Evolutionary conservation across 1,140 invertebrate genomes (phyloP).

Genomic region (Zelostemma sp.): DNA sequence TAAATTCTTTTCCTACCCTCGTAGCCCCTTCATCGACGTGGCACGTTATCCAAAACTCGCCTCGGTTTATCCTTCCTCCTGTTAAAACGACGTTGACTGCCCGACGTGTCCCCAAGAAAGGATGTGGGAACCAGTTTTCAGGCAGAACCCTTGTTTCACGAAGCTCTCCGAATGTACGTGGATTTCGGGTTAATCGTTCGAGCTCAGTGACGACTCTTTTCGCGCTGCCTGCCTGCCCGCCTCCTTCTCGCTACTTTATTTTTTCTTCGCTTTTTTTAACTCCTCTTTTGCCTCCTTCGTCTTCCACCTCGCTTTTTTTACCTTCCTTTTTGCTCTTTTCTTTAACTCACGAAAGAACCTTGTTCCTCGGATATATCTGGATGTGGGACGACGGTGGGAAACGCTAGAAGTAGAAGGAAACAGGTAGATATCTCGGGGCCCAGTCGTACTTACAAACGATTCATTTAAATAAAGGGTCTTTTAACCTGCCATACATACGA

Average conservation of each 20-base stretch:
- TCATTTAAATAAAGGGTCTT: constrained; percentile 64
- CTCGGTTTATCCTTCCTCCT: constrained; percentile 20
- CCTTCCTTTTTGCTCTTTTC: constrained; percentile 26
- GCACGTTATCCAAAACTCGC: constrained; percentile 59
- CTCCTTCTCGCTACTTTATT: constrained; percentile 2
- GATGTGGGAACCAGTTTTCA: constrained; percentile 60
- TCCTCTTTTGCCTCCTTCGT: constrained; percentile 12
- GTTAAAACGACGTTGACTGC: constrained; percentile 36
- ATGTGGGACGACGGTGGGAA: constrained; percentile 48
- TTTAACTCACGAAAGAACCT: constrained; percentile 17
- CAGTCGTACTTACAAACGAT: constrained; percentile 63
- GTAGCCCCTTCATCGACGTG: constrained; percentile 57
- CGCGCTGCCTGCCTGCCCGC: constrained; percentile 36
- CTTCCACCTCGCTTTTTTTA: constrained; percentile 23
- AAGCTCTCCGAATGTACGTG: constrained; percentile 58
- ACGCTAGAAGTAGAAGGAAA: constrained; percentile 32
- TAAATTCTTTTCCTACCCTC: constrained; percentile 59
- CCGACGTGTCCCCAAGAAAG: constrained; percentile 26
- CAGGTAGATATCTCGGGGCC: constrained; percentile 46
- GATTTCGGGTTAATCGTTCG: constrained; percentile 65
- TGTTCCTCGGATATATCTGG: constrained; percentile 42
- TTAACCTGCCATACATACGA: constrained; percentile 48
- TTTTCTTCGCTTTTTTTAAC: constrained; percentile 20
- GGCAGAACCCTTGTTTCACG: constrained; percentile 58
- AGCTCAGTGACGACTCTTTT: constrained; percentile 53